Base-by-base conservation (phyloP, 2,888 invertebrate genomes). In the Prionchulus punctatus region DNA sequence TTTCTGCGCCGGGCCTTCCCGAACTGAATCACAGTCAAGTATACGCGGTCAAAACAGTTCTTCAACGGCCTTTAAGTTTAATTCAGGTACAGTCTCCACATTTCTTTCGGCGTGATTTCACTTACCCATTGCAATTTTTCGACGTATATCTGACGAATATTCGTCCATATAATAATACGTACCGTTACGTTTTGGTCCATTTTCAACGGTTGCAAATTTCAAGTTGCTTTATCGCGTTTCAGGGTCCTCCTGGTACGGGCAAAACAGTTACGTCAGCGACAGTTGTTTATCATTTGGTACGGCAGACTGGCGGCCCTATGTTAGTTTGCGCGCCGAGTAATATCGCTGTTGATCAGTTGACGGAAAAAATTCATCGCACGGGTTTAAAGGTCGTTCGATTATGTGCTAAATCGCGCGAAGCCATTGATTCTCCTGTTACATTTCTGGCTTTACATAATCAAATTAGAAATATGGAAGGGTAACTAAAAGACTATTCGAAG, bases 261-360 rank as follows among this genome's bases (percentile, higher is more conserved):
- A 98, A 99, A 76, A 99, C 98, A 0, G 98, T 98, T 0, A 99
- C 98, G 0, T 96, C 96, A 1, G 98, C 98, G 0, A 94, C 96
- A 0, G 91, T 99, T 63, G 98, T 99, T 1, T 98, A 94, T 72
- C 98, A 99, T 71, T 77, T 99, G 57, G 91, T 89, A 0, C 85
- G 90, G 67, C 90, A 92, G 70, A 89, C 84, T 64, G 57, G 36
- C 12, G 56, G 59, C 2, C 66, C 2, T 58, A 62, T 98, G 0
- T 78, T 99, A 1, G 98, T 99, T 0, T 98, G 98, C 72, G 96
- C 98, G 0, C 98, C 98, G 0, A 92, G 91, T 59, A 99, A 99
- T 74, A 98, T 96, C 1, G 98, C 98, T 27, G 98, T 98, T 0
- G 98, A 99, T 73, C 98, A 99, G 69, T 78, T 99, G 23, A 96